Percentiles rank a stretch among this genome's conserved stretches.
Conservation (phyloP, 2,888 invertebrate species). For the Diogma glabrata region DNA sequence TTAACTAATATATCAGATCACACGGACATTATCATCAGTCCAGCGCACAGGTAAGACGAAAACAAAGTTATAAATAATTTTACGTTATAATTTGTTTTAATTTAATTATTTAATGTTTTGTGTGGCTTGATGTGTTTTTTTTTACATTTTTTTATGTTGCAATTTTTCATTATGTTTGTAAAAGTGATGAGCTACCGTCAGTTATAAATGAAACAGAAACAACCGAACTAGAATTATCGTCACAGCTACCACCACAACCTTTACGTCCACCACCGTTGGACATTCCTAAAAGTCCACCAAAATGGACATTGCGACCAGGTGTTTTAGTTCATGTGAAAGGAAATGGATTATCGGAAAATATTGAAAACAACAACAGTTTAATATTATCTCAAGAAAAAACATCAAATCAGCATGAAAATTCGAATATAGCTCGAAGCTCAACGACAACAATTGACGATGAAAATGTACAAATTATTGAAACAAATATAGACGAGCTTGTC, state of each 20-base stretch:
- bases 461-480: constrained; percentile 13
- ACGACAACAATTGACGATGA: neutral
- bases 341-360: constrained; percentile 33
- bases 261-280: constrained; percentile 14
- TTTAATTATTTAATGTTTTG: no score
- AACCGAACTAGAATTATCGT: constrained; percentile 19
- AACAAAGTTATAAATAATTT: no score
- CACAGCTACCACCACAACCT: constrained; percentile 14
- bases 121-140: no score
- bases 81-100: no score
- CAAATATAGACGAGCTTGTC: constrained; percentile 14
- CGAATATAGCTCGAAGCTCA: neutral
- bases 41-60: constrained; percentile 38
- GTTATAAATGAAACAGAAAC: constrained; percentile 18
- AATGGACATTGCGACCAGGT: constrained; percentile 82
- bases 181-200: constrained; percentile 3
- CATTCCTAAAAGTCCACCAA: constrained; percentile 36
- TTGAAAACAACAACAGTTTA: neutral
- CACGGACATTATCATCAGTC: constrained; percentile 36
- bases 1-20: constrained; percentile 27
- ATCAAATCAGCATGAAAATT: neutral
- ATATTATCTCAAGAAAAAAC: no score
- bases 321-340: constrained; percentile 70
- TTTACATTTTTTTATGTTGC: no score
- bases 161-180: no score